Evolutionary conservation across 1,140 invertebrate species (phyloP), one percentile per base, ranked within the genome.

Genomic region (Drosophila bifasciata): DNA sequence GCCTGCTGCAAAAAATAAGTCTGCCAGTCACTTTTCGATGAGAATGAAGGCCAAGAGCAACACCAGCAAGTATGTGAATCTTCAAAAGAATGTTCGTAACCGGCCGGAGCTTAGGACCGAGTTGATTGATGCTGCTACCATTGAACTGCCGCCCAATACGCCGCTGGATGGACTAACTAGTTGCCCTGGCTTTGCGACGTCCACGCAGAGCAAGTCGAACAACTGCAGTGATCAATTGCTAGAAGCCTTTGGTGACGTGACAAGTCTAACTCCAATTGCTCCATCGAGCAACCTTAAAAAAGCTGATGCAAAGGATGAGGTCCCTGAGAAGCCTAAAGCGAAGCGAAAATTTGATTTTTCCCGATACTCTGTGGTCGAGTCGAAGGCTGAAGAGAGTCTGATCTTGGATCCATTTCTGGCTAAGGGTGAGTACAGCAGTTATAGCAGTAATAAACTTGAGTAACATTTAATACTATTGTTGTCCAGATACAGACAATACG

Each of bases 331-430:
- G 17, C 15, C 25, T 11, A 25, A 32, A 9, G 4, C 63, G 8
- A 68, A 67, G 21, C 59, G 53, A 3, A 80, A 77, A 40, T 88
- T 71, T 15, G 78, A 81, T 44, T 86, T 86, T 46, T 36, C 75
- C 11, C 51, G 79, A 9, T 89, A 84, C 49, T 88, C 66, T 7
- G 56, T 68, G 43, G 58, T 36, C 0, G 39, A 76, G 15, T 11
- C 50, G 1, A 8, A 48, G 4, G 13, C 58, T 16, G 45, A 73
- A 17, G 58, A 58, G 4, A 71, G 68, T 1, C 21, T 68, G 6
- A 45, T 66, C 28, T 13, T 69, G 50, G 43, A 68, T 13, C 50
- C 50, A 5, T 11, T 55, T 8, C 62, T 44, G 17, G 11, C 39
- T 6, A 67, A 23, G 0, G 5, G 64, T 68, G 11, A 68, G 64